Evolutionary conservation across 2,113 vertebrate species (phyloP).

Genomic region (Platichthys flesus): DNA sequence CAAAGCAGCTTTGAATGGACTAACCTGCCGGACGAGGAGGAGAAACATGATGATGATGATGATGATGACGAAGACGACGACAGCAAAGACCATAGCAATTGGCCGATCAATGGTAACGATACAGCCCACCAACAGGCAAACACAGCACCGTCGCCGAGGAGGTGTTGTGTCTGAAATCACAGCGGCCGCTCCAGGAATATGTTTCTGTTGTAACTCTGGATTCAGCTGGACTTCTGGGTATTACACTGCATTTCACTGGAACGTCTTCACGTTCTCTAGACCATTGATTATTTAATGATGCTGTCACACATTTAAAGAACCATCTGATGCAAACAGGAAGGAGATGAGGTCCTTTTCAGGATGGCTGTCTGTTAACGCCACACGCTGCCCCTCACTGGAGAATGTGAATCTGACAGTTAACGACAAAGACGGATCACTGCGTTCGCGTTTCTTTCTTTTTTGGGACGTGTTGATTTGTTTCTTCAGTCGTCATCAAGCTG

Average conservation of each 20-base stretch:
- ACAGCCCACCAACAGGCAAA: neutral
- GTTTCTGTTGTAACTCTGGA: no score
- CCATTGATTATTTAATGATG: no score
- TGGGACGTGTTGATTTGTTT: neutral
- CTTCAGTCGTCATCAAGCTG: neutral
- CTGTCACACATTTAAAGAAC: neutral
- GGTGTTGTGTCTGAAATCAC: neutral
- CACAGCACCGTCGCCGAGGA: neutral
- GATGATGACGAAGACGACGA: neutral
- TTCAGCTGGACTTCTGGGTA: no score
- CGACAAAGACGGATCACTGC: neutral
- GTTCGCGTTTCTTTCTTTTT: neutral
- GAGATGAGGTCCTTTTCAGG: neutral
- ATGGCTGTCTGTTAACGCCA: neutral
- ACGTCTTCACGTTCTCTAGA: neutral
- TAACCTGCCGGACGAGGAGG: constrained; percentile 34
- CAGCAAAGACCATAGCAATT: neutral
- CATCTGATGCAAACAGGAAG: neutral
- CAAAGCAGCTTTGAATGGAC: constrained; percentile 22
- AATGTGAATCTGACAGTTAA: neutral
- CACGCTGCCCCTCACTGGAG: no score
- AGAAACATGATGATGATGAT: neutral
- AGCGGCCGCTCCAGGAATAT: no score
- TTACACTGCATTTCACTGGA: neutral
- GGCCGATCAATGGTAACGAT: neutral